These are phyloP conservation scores for Serrognathus titanus DNA, from an alignment of 2,888 invertebrate genomes.

Conservation along the genomic window DNA sequence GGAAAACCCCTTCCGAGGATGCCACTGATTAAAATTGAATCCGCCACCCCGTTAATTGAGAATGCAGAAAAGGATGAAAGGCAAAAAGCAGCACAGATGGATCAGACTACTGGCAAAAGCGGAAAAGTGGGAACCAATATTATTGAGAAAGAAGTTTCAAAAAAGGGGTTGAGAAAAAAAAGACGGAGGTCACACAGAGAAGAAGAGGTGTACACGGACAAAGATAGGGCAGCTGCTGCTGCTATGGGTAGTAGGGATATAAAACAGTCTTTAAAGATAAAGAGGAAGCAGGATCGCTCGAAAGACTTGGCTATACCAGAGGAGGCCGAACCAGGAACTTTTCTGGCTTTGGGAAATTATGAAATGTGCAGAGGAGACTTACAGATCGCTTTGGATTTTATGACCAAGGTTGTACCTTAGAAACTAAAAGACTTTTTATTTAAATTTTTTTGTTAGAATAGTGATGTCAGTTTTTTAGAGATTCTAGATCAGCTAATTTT, in stretches of 20 bases:
- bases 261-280: constrained; percentile 77
- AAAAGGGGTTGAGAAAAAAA: constrained; percentile 30
- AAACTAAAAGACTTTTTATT: too few relatives aligned
- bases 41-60: constrained; percentile 15
- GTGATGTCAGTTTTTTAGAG: too few relatives aligned
- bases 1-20: constrained; percentile 12
- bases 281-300: constrained; percentile 73
- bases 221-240: constrained; percentile 86
- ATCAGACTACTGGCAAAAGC: constrained; percentile 1
- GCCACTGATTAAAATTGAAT: constrained; percentile 7
- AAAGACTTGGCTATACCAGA: constrained; percentile 70
- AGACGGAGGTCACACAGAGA: constrained; percentile 40
- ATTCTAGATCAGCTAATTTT: too few relatives aligned
- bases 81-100: constrained; percentile 24
- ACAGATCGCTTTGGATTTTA: constrained; percentile 69
- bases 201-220: constrained; percentile 85
- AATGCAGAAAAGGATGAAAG: constrained; percentile 48
- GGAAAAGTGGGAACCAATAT: constrained; percentile 13
- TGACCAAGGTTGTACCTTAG: constrained; percentile 64
- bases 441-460: too few relatives aligned
- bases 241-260: constrained; percentile 85
- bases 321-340: constrained; percentile 73
- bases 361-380: constrained; percentile 74
- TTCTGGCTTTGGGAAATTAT: constrained; percentile 71
- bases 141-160: constrained; percentile 40